Percentiles rank a stretch among this genome's conserved stretches.
phyloP scores from a whole-genome alignment of 2,113 vertebrate genomes.

The Ciconia maguari region DNA sequence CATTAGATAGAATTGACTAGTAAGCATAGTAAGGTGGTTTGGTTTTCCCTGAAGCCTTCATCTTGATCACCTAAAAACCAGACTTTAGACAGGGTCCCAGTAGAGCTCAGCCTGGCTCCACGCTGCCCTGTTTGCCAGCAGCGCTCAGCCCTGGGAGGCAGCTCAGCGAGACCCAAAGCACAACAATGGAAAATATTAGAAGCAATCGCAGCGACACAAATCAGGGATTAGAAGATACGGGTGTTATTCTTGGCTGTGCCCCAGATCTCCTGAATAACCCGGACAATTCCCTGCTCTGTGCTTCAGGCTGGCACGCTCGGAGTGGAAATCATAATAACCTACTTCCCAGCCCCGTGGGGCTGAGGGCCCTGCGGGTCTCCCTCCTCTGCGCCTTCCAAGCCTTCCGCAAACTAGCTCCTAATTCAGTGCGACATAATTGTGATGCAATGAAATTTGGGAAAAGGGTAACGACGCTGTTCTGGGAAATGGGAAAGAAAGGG shows the following conservation, averaged over 20 bases:
- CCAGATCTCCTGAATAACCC: constrained; percentile 14
- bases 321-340: constrained; percentile 23
- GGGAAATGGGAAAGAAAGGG: neutral
- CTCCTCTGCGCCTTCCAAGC: neutral
- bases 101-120: neutral
- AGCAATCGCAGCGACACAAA: constrained; percentile 11
- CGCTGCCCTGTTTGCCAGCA: neutral
- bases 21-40: neutral
- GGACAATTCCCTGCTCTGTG: constrained; percentile 50
- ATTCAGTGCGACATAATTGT: neutral
- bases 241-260: constrained; percentile 34
- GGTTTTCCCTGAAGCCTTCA: neutral
- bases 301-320: constrained; percentile 1
- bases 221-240: constrained; percentile 16
- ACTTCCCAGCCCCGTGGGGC: neutral
- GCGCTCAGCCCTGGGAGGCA: neutral
- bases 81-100: neutral
- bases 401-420: neutral
- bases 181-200: constrained; percentile 43
- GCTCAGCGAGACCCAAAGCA: neutral
- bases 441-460: neutral
- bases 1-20: accelerated
- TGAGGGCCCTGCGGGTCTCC: neutral
- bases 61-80: neutral
- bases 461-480: neutral